These are phyloP conservation scores for Nomada ferruginata DNA, from an alignment of 2,888 invertebrate genomes.

Conservation along the genomic window DNA sequence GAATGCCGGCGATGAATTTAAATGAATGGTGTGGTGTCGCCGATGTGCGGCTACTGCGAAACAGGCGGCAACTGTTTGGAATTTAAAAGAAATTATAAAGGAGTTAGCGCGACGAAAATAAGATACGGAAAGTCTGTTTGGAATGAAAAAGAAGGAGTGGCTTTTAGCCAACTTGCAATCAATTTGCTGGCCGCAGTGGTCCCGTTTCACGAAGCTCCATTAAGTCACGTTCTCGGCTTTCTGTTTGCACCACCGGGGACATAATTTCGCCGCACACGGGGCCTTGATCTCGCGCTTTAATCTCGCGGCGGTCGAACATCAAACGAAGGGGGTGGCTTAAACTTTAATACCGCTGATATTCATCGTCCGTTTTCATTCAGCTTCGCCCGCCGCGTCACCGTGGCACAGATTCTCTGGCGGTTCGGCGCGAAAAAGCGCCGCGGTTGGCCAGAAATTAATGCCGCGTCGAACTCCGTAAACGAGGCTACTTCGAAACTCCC, in stretches of 20 bases:
- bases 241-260: constrained; percentile 9
- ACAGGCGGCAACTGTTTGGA: not conserved
- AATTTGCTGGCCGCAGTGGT: not conserved
- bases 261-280: constrained; percentile 7
- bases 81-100: too few species aligned
- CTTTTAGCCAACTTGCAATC: not conserved
- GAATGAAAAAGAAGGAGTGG: not conserved
- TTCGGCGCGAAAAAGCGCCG: constrained; percentile 31
- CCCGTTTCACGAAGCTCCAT: not conserved
- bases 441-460: constrained; percentile 75
- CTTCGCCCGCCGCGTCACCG: constrained; percentile 9
- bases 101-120: too few species aligned
- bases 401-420: constrained; percentile 20
- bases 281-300: constrained; percentile 24
- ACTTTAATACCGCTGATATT: constrained; percentile 52
- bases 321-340: constrained; percentile 30
- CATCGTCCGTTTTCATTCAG: constrained; percentile 30
- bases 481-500: constrained; percentile 75
- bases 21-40: not conserved
- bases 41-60: not conserved
- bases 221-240: not conserved
- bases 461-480: constrained; percentile 77
- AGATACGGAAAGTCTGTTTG: too few species aligned
- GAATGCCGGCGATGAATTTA: not conserved
- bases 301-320: constrained; percentile 22